These are phyloP conservation scores for Zaprionus vittiger DNA, from an alignment of 1,140 invertebrate species.

Conservation along the genomic window DNA sequence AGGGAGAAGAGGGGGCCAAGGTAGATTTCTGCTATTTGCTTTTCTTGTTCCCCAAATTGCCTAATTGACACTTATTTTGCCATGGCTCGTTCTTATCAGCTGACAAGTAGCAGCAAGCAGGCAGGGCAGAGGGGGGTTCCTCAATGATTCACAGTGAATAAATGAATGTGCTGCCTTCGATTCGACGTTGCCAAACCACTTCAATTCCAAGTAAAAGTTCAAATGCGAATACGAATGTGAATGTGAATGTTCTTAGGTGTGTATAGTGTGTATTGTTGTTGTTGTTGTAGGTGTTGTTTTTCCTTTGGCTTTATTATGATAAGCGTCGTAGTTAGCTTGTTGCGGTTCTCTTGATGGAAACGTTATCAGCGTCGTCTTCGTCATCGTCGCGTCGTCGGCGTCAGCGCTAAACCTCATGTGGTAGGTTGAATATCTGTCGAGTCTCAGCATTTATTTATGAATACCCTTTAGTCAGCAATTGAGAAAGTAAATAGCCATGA, in stretches of 20 bases:
- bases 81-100: conserved; percentile 32
- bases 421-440: conserved; percentile 50
- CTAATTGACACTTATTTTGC: conserved; percentile 55
- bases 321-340: conserved; percentile 36
- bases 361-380: background rate
- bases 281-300: conserved; percentile 5
- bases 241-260: background rate
- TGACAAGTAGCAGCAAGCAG: background rate
- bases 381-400: background rate
- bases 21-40: too few species aligned
- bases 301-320: conserved; percentile 53
- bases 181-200: background rate
- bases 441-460: background rate
- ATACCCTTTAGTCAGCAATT: conserved; percentile 15
- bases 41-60: conserved; percentile 44
- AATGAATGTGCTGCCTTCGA: conserved; percentile 21
- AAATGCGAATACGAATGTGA: conserved; percentile 15
- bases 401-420: conserved; percentile 56
- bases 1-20: too few species aligned
- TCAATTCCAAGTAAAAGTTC: conserved; percentile 47
- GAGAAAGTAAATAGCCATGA: background rate
- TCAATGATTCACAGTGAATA: conserved; percentile 39
- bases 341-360: conserved; percentile 26
- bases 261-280: background rate
- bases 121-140: background rate